These are phyloP conservation scores for Nebria salina DNA, from an alignment of 2,888 invertebrate genomes.

Conservation along the genomic window DNA sequence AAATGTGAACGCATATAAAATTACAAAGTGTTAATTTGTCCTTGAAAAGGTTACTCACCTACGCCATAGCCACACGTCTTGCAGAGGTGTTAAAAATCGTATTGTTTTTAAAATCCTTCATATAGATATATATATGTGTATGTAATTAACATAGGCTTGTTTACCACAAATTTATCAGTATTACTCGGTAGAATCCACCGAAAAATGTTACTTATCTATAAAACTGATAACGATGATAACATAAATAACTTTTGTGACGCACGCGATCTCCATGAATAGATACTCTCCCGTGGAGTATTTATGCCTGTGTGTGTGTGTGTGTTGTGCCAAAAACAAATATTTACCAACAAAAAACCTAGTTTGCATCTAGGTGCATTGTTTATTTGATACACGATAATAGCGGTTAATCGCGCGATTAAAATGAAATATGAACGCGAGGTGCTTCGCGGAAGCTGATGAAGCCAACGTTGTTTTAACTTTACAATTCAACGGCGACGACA, in stretches of 20 bases:
- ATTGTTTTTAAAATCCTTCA: conserved; percentile 4
- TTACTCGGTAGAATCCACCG: background rate
- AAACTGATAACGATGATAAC: conserved; percentile 24
- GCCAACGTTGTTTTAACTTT: conserved; percentile 25
- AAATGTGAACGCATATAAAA: conserved; percentile 9
- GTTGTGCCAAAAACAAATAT: conserved; percentile 2
- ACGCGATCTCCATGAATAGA: conserved; percentile 8
- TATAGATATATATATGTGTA: background rate
- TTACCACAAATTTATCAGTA: conserved; percentile 27
- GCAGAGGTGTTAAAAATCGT: conserved; percentile 28
- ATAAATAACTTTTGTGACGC: conserved; percentile 40
- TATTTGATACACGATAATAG: background rate
- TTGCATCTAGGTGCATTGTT: background rate
- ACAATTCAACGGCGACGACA: conserved; percentile 52
- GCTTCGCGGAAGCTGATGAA: conserved; percentile 33
- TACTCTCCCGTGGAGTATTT: background rate
- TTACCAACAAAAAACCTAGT: background rate
- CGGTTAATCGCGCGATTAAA: background rate
- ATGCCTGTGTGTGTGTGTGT: background rate
- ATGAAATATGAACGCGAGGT: background rate
- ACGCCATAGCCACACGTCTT: background rate
- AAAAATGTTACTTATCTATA: conserved; percentile 25
- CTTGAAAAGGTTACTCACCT: conserved; percentile 37
- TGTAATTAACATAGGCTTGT: conserved; percentile 31
- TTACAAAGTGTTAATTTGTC: conserved; percentile 25